Evolutionary conservation across 2,888 invertebrate genomes (phyloP).

Genomic region (Drosophila niveifrons): DNA sequence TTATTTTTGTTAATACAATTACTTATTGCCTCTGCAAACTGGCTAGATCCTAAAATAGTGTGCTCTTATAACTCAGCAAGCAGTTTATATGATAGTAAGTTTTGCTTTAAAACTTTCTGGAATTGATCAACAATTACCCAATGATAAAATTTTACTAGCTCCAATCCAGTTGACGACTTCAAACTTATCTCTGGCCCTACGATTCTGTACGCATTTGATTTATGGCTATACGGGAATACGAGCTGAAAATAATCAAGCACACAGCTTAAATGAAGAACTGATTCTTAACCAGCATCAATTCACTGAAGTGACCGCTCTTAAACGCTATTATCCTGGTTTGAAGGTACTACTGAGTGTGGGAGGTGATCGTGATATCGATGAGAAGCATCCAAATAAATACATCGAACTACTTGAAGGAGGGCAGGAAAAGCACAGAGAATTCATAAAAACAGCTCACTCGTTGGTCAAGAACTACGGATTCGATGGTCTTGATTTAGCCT

Average conservation of each 20-base stretch:
- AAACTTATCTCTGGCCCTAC: conserved; percentile 1
- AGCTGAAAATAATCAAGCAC: not conserved
- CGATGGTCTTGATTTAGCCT: conserved; percentile 94
- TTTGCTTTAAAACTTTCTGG: too few species aligned
- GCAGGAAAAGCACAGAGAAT: conserved; percentile 89
- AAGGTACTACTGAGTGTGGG: conserved; percentile 92
- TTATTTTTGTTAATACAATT: too few species aligned
- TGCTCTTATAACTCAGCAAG: conserved; percentile 12
- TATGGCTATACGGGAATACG: conserved; percentile 5
- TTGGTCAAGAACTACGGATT: conserved; percentile 92
- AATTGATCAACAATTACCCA: not conserved
- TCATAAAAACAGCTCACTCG: conserved; percentile 90
- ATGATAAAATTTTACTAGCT: not conserved
- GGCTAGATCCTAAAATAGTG: not conserved
- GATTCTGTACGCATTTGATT: conserved; percentile 8
- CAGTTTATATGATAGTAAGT: not conserved
- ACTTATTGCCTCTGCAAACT: too few species aligned
- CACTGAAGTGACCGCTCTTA: conserved; percentile 90
- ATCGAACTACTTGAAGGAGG: conserved; percentile 90
- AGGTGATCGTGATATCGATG: conserved; percentile 90
- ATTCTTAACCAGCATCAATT: conserved; percentile 62
- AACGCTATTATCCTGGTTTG: conserved; percentile 89
- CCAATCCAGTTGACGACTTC: not conserved
- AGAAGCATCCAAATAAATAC: conserved; percentile 88
- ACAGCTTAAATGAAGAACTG: not conserved